Evolutionary conservation across 2,113 vertebrate genomes (phyloP).

Genomic region (Corydoras maculifer): DNA sequence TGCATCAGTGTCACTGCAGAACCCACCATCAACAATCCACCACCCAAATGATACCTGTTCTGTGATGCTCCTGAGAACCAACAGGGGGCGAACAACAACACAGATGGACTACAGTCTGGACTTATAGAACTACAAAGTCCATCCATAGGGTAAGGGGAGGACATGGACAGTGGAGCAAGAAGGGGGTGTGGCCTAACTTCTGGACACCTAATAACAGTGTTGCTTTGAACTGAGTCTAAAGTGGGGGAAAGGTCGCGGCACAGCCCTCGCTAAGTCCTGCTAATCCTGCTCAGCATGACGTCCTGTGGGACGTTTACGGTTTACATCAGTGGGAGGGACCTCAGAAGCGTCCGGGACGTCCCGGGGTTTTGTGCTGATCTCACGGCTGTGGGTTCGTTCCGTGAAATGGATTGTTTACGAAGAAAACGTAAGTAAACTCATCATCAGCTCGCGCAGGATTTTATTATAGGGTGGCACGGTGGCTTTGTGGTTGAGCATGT

Average conservation of each 20-base stretch:
- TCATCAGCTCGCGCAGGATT: not conserved
- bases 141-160: not conserved
- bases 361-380: not conserved
- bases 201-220: constrained; percentile 38
- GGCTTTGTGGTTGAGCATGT: no score
- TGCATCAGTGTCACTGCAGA: no score
- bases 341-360: constrained; percentile 16
- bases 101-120: no score
- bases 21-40: no score
- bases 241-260: constrained; percentile 62
- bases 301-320: constrained; percentile 43
- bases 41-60: no score
- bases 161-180: not conserved
- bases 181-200: no score
- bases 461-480: no score
- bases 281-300: constrained; percentile 63
- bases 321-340: constrained; percentile 56
- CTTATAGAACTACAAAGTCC: no score
- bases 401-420: constrained; percentile 43
- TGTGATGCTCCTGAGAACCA: no score
- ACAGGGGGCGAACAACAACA: no score
- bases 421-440: constrained; percentile 59
- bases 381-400: not conserved
- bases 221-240: constrained; percentile 67
- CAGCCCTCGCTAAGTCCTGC: constrained; percentile 61